These are phyloP conservation scores for Fregetta grallaria DNA, from an alignment of 2,113 vertebrate genomes.

Conservation along the genomic window DNA sequence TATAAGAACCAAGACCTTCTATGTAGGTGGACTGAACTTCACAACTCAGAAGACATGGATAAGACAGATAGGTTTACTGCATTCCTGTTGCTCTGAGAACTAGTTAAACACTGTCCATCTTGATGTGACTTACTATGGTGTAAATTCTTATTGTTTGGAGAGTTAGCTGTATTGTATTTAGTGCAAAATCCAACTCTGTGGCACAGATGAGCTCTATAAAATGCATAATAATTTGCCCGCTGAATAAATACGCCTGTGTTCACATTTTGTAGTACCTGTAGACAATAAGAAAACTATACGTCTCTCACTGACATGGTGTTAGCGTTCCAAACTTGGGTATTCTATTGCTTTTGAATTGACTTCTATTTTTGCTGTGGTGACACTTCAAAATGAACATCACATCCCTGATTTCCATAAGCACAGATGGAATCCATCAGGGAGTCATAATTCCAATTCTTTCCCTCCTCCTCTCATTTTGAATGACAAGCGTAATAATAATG, in stretches of 20 bases:
- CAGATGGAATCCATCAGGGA: conserved; percentile 49
- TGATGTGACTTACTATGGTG: not conserved
- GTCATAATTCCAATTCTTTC: conserved; percentile 40
- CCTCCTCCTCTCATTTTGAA: conserved; percentile 56
- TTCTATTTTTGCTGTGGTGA: conserved; percentile 21
- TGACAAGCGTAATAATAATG: conserved; percentile 62
- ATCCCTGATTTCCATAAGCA: conserved; percentile 44
- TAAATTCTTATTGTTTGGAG: not conserved
- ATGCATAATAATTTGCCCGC: not conserved
- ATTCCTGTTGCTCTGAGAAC: not conserved
- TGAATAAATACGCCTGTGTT: too few species aligned
- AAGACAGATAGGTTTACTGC: not conserved
- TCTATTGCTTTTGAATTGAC: conserved; percentile 21
- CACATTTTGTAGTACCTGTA: not conserved
- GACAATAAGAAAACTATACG: not conserved
- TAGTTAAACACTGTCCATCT: not conserved
- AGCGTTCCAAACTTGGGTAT: not conserved
- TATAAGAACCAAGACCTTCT: not conserved
- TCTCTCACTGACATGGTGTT: not conserved
- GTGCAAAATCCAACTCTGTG: not conserved
- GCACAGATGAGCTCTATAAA: not conserved
- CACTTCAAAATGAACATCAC: conserved; percentile 42
- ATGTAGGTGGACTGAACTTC: not conserved
- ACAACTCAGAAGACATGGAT: not conserved
- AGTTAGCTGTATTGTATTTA: not conserved